Base-by-base conservation (phyloP, 2,113 vertebrate genomes). In the Elephas maximus region DNA sequence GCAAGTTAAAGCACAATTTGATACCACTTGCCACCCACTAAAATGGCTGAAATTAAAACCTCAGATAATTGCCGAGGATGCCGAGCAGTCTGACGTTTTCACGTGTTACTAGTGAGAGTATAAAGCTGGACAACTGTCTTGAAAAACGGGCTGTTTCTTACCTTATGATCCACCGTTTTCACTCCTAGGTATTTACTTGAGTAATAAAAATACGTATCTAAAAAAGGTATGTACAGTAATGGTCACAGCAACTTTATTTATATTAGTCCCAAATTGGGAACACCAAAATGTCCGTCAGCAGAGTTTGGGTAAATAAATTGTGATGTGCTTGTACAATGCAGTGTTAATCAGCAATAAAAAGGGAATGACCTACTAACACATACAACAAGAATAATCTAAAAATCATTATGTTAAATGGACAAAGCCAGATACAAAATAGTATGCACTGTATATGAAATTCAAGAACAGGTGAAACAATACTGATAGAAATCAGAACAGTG, bases 1-100 rank as follows among this genome's bases (percentile, higher is more conserved):
- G 8, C 26, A 26, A 51, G 71, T 73, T 88, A 73, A 71, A 65
- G 18, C 30, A 28, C 5, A 89, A 12, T 86, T 90, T 92, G 9
- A n/a, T 89, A 21, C 17, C 37, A 41, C 14, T 93, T 93, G 6
- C 53, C n/a, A 60, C 30, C 37, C 48, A 51, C 82, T 80, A 65
- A 88, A 84, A 48, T 79, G 28, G 4, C 23, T 84, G 33, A 86
- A 62, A 95, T 80, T 84, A 33, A 89, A 85, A 95, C 76, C 57
- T 82, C 53, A 45, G 28, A 30, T 18, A 87, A 57, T 44, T 77
- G 37, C 4, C 79, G 4, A 85, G 79, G 84, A 74, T 89, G 33
- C 71, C 14, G 65, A 24, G 65, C 14, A 88, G 23, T n/a, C 62
- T 78, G 28, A 8, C 83, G 69, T 37, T 91, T 26, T 69, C 33